These are phyloP conservation scores for Trachelus iudaicus DNA, from an alignment of 2,888 invertebrate species.

Conservation along the genomic window DNA sequence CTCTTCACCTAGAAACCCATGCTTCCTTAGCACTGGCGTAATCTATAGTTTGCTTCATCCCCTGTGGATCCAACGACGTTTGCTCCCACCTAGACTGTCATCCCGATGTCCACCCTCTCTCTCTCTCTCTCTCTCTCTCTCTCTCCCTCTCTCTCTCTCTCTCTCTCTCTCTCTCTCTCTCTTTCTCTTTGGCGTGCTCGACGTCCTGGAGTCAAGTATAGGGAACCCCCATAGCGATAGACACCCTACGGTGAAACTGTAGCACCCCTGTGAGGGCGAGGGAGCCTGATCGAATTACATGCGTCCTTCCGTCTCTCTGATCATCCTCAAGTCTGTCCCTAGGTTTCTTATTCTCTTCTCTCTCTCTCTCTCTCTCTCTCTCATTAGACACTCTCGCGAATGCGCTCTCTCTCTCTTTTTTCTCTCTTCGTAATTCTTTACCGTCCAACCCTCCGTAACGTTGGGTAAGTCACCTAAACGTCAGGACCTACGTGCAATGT, in stretches of 20 bases:
- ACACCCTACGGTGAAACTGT: constrained; percentile 4
- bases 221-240: not conserved
- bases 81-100: constrained; percentile 2
- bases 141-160: not conserved
- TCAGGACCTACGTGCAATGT: constrained; percentile 1
- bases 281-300: constrained; percentile 22
- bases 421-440: constrained; percentile 14
- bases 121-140: not conserved
- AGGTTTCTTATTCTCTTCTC: constrained; percentile 7
- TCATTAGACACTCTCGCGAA: not conserved
- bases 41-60: not conserved
- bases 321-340: constrained; percentile 20
- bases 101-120: not conserved
- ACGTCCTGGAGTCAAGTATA: not conserved
- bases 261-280: constrained; percentile 11
- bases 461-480: constrained; percentile 17
- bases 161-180: not conserved
- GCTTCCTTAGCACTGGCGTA: not conserved
- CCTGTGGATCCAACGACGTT: not conserved
- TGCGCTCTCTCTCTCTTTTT: constrained; percentile 14
- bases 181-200: not conserved
- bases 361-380: constrained; percentile 8
- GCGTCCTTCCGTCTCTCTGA: constrained; percentile 16
- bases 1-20: not conserved
- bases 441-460: constrained; percentile 21